Evolutionary conservation across 2,113 vertebrate species (phyloP).

Genomic region (Callithrix jacchus): DNA sequence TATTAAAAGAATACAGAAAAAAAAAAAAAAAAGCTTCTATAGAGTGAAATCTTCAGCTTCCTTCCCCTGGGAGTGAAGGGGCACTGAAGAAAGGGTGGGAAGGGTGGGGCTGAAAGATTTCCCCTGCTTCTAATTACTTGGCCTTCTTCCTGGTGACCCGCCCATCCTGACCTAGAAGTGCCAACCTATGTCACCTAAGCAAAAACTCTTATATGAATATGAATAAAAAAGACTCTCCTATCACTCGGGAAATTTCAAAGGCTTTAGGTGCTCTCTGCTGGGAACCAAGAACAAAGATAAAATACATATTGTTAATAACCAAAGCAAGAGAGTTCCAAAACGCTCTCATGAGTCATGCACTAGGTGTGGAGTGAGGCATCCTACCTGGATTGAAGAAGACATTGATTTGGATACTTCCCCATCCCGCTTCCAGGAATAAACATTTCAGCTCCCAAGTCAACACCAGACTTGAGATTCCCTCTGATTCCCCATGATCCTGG

Average conservation of each 20-base stretch:
- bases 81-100: not conserved
- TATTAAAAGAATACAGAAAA: not conserved
- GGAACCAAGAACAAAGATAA: not conserved
- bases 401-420: rapidly evolving
- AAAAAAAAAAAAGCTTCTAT: rapidly evolving
- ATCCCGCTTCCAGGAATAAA: not conserved
- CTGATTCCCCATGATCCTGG: rapidly evolving
- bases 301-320: not conserved
- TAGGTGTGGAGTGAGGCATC: not conserved
- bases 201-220: not conserved
- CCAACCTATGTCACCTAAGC: not conserved
- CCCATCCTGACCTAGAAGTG: not conserved
- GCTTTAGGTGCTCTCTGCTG: not conserved
- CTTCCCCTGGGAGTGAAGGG: not conserved
- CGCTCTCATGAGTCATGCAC: not conserved
- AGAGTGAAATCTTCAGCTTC: not conserved
- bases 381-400: not conserved
- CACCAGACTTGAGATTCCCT: not conserved
- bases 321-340: not conserved
- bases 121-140: rapidly evolving
- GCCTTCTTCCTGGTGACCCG: not conserved
- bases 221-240: rapidly evolving
- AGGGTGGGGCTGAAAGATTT: too few species aligned
- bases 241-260: not conserved
- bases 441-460: not conserved